These are phyloP conservation scores for Mus minutoides DNA, from an alignment of 2,797 vertebrate genomes.

Conservation along the genomic window DNA sequence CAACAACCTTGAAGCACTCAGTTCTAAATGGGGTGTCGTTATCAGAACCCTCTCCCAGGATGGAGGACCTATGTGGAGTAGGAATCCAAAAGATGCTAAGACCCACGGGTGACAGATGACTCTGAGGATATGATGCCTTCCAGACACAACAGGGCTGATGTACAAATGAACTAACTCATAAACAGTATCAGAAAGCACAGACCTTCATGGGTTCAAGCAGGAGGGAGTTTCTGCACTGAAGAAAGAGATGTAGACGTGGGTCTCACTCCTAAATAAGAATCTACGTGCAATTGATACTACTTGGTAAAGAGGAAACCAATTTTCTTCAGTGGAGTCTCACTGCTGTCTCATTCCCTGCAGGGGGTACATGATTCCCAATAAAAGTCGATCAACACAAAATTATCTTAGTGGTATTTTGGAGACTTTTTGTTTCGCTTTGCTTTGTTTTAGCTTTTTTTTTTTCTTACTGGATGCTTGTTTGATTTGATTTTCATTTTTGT, in stretches of 20 bases:
- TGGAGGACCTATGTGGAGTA: not conserved
- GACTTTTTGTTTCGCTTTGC: not conserved
- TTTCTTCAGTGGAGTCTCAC: not conserved
- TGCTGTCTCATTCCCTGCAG: too few relatives aligned
- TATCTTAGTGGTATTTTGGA: not conserved
- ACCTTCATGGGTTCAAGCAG: not conserved
- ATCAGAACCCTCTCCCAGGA: not conserved
- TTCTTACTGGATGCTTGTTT: not conserved
- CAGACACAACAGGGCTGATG: not conserved
- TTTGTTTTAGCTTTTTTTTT: not conserved
- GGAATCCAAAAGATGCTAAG: not conserved
- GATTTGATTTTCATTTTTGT: not conserved
- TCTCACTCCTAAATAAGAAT: not conserved
- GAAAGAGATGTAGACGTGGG: not conserved
- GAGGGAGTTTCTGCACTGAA: not conserved
- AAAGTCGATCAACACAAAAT: not conserved
- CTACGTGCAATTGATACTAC: not conserved
- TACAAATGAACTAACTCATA: not conserved
- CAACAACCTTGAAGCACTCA: not conserved
- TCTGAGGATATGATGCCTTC: not conserved
- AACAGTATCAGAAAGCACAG: not conserved
- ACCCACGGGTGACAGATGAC: not conserved
- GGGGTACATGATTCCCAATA: too few relatives aligned
- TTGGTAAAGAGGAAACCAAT: not conserved
- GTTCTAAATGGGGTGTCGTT: not conserved